Conservation (phyloP, 2,797 vertebrate genomes). For the Sciurus carolinensis region DNA sequence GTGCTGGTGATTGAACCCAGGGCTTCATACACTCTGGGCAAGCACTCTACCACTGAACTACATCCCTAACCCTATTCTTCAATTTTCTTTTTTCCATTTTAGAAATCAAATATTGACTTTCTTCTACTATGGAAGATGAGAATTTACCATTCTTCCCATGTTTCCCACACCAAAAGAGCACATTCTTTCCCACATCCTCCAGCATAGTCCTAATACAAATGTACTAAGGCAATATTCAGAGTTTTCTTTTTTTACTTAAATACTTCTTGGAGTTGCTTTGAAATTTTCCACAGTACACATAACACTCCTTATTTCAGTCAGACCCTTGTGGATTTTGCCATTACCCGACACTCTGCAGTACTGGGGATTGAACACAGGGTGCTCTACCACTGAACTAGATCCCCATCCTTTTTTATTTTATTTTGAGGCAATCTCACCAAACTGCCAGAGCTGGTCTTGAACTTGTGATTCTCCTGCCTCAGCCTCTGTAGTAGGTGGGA, state of each 20-base stretch:
- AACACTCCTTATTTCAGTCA: neutral
- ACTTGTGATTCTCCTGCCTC: too few relatives aligned
- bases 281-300: neutral
- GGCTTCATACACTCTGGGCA: too few relatives aligned
- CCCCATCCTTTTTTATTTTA: too few relatives aligned
- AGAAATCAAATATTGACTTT: neutral
- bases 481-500: too few relatives aligned
- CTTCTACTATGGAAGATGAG: neutral
- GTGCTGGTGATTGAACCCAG: too few relatives aligned
- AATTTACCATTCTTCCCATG: neutral
- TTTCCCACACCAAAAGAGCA: neutral
- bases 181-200: neutral
- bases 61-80: too few relatives aligned
- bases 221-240: neutral
- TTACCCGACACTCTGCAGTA: too few relatives aligned
- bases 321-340: neutral
- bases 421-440: too few relatives aligned
- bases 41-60: too few relatives aligned
- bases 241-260: neutral
- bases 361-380: too few relatives aligned
- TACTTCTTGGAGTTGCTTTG: conserved; percentile 20
- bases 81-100: neutral
- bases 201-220: neutral
- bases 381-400: too few relatives aligned
- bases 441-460: too few relatives aligned